Percentiles rank a stretch among this genome's conserved stretches.
Evolutionary conservation across 2,113 vertebrate species (phyloP).

Genomic region (Natator depressus): DNA sequence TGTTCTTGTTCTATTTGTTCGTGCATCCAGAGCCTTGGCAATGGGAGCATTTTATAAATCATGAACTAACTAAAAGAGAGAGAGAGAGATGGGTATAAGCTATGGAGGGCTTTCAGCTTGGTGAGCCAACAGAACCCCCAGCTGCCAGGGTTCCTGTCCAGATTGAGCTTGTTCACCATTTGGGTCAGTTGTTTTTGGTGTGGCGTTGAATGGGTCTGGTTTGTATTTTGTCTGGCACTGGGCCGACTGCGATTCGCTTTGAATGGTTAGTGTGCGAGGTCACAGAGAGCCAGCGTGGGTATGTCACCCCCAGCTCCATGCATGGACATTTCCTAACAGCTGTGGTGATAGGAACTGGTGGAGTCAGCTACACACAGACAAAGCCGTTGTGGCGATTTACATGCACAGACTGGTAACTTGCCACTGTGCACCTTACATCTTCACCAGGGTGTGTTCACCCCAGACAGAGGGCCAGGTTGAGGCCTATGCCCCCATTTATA

Average conservation of each 20-base stretch:
- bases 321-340: background rate
- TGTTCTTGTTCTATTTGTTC: background rate
- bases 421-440: fast-evolving
- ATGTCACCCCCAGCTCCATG: background rate
- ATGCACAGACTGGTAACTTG: slow-evolving; percentile 27
- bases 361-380: slow-evolving; percentile 20
- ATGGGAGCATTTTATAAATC: fast-evolving
- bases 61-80: background rate
- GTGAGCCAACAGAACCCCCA: background rate
- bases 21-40: background rate
- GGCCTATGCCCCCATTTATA: background rate
- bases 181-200: background rate
- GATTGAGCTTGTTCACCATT: background rate
- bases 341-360: slow-evolving; percentile 43
- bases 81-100: background rate
- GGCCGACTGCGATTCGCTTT: background rate
- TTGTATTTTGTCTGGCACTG: background rate
- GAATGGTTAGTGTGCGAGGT: background rate
- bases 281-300: background rate
- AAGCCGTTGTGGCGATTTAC: background rate
- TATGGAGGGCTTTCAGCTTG: background rate
- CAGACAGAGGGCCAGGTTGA: background rate
- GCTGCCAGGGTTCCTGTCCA: background rate
- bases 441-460: background rate
- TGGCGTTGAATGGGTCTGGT: background rate